These are phyloP conservation scores for Dolichotis patagonum DNA, from an alignment of 2,113 vertebrate genomes.

Conservation along the genomic window DNA sequence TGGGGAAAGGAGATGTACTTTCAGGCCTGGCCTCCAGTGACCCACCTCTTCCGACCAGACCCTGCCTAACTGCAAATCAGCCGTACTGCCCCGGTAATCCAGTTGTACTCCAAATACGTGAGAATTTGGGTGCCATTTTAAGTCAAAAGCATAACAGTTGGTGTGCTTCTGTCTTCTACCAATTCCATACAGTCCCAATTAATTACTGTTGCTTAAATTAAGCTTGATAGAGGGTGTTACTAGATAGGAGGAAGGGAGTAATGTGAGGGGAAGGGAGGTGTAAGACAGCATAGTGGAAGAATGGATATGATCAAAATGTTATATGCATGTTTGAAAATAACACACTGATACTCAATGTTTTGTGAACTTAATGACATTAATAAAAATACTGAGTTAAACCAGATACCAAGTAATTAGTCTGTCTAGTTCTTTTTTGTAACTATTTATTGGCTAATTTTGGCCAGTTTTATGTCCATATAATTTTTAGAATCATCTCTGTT, in stretches of 20 bases:
- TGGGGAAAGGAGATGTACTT: background rate
- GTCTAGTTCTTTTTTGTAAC: background rate
- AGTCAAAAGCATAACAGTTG: background rate
- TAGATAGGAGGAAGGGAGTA: background rate
- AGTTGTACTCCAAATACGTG: background rate
- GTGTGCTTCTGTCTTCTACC: background rate
- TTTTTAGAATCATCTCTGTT: constrained; percentile 20
- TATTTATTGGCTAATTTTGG: background rate
- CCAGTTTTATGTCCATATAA: background rate
- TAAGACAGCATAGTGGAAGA: background rate
- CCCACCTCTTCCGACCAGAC: background rate
- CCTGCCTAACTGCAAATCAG: background rate
- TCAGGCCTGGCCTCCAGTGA: background rate
- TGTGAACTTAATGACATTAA: background rate
- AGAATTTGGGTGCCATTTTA: background rate
- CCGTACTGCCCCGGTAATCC: background rate
- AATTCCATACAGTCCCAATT: background rate
- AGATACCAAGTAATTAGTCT: background rate
- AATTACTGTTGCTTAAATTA: background rate
- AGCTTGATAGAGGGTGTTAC: background rate
- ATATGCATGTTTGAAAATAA: background rate
- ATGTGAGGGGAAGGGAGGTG: background rate
- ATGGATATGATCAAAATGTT: background rate
- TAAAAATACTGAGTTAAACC: background rate
- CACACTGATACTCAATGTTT: background rate